phyloP scores from a whole-genome alignment of 2,797 vertebrate genomes.

The Microctenopoma lineatum region DNA sequence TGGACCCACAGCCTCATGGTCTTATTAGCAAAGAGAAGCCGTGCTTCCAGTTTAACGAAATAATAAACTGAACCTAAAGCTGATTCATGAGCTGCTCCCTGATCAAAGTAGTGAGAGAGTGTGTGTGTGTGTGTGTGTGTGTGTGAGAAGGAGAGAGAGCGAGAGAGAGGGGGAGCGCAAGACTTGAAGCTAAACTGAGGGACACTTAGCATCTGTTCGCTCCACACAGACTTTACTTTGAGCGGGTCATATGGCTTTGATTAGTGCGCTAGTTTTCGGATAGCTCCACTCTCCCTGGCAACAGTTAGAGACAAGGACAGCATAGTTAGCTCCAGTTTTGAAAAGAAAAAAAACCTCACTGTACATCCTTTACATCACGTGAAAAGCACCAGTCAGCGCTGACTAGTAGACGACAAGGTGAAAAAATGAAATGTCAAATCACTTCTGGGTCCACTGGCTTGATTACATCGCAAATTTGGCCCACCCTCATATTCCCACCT shows the following conservation, averaged over 20 bases:
- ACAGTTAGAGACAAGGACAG: slow-evolving; percentile 75
- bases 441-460: slow-evolving; percentile 54
- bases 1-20: slow-evolving; percentile 42
- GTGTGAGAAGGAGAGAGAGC: slow-evolving; percentile 2
- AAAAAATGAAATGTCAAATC: slow-evolving; percentile 56
- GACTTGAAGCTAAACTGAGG: slow-evolving; percentile 64
- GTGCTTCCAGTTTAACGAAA: slow-evolving; percentile 55
- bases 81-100: slow-evolving; percentile 69
- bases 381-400: slow-evolving; percentile 47
- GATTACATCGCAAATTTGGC: slow-evolving; percentile 66
- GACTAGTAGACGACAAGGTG: slow-evolving; percentile 38
- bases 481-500: slow-evolving; percentile 72
- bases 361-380: slow-evolving; percentile 55
- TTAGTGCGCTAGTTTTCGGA: slow-evolving; percentile 76
- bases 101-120: slow-evolving; percentile 61
- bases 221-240: slow-evolving; percentile 77
- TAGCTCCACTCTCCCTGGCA: slow-evolving; percentile 72
- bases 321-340: slow-evolving; percentile 66
- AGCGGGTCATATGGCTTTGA: slow-evolving; percentile 83
- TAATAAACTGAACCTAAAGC: slow-evolving; percentile 69
- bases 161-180: slow-evolving; percentile 23
- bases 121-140: not conserved
- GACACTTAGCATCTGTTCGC: slow-evolving; percentile 79
- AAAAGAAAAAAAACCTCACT: slow-evolving; percentile 31
- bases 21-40: slow-evolving; percentile 59